A percentile compares a stretch with the other conserved stretches of the same genome.
phyloP scores from a whole-genome alignment of 2,113 vertebrate genomes.

The Genyomyrus donnyi region DNA sequence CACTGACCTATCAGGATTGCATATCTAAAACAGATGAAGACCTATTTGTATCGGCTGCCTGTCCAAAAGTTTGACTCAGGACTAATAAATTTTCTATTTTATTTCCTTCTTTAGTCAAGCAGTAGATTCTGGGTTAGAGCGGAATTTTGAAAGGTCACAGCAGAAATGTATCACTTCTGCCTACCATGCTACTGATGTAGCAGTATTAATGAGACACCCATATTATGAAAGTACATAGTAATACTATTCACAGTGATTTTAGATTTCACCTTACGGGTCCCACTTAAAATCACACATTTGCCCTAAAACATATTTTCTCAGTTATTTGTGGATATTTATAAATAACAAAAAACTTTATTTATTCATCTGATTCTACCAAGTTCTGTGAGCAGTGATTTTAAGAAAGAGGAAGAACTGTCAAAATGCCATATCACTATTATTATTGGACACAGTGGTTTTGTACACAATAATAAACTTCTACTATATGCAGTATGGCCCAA shows the following conservation, averaged over 20 bases:
- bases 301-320: not conserved
- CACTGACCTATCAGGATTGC: not conserved
- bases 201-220: not conserved
- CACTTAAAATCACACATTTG: not conserved
- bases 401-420: not conserved
- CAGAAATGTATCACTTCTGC: not conserved
- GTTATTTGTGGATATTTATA: constrained; percentile 5
- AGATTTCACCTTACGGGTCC: not conserved
- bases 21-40: not conserved
- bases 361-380: not conserved
- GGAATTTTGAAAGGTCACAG: not conserved
- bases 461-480: not conserved
- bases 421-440: not conserved
- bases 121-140: not conserved
- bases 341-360: not conserved
- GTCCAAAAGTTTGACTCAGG: not conserved
- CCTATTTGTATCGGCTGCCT: not conserved
- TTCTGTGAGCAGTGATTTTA: not conserved
- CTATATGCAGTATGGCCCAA: not conserved
- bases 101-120: not conserved
- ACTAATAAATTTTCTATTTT: not conserved
- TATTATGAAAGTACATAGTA: not conserved
- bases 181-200: not conserved
- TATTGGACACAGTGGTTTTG: not conserved
- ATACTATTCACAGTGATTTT: not conserved